Base-by-base conservation (phyloP, 2,888 invertebrate species). In the Tholera decimalis region DNA sequence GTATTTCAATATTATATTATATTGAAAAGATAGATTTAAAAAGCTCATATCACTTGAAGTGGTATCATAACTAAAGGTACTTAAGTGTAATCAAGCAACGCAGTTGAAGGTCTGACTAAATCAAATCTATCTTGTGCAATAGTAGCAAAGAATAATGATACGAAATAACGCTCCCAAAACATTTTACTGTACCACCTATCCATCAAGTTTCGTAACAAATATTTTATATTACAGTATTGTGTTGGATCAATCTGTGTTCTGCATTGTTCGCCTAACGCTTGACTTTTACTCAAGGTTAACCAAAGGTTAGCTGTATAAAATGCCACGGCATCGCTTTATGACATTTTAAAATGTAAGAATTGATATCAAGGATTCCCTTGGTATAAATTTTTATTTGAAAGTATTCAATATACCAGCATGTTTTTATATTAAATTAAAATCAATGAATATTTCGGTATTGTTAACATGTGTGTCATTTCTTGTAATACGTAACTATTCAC, bases 151-250 rank as follows among this genome's bases (percentile, higher is more conserved):
- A 79, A 68, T 77, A 81, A 82, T 76, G 66, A 79, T 62, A 67
- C 37, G 22, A 65, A 73, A 63, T 68, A 67, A 66, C 66, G 53
- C 58, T 64, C 66, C 66, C 53, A 62, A 80, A 73, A 70, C 58
- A 72, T 76, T 73, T 59, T 68, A 43, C 56, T 63, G 75, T 78
- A 82, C 78, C 58, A 76, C 73, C 82, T 78, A 85, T 84, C 83
- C 77, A 74, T 83, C 84, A 83, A 72, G 74, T 84, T 83, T 83
- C 84, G 73, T 60, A 85, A 85, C 72, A 57, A 70, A 68, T 82
- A 83, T 80, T 58, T 77, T 73, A 73, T 77, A 77, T 78, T 80
- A 82, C 63, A 55, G 54, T 80, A 78, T 79, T 79, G 78, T 78
- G 58, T 62, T 77, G 60, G 80, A 78, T 72, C 76, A 80, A 80